phyloP scores from a whole-genome alignment of 2,888 invertebrate genomes.

The Carabus problematicus region DNA sequence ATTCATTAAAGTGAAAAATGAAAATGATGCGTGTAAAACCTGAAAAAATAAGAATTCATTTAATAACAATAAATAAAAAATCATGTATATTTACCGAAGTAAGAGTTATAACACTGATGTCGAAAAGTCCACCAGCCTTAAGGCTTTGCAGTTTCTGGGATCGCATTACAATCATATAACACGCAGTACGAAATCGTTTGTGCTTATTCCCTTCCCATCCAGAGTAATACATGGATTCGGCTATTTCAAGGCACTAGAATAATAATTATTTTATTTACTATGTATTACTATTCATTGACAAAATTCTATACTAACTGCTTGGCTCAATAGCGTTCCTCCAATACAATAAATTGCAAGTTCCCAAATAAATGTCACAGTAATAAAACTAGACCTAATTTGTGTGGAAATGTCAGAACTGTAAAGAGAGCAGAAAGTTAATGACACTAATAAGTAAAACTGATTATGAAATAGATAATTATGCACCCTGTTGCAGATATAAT shows the following conservation, averaged over 20 bases:
- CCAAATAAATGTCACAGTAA: conserved; percentile 16
- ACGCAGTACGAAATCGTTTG: conserved; percentile 19
- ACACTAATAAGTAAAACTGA: not conserved
- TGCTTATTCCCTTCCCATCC: conserved; percentile 21
- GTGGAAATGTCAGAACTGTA: conserved; percentile 15
- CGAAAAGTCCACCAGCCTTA: conserved; percentile 22
- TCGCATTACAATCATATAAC: conserved; percentile 23
- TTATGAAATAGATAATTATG: not conserved
- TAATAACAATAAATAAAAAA: not conserved
- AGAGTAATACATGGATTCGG: conserved; percentile 26
- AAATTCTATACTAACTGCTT: conserved; percentile 21
- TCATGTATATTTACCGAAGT: conserved; percentile 16
- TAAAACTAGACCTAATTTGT: conserved; percentile 18
- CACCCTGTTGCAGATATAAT: conserved; percentile 30
- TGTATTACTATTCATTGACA: not conserved
- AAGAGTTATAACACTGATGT: conserved; percentile 22
- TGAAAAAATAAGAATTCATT: not conserved
- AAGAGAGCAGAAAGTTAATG: not conserved
- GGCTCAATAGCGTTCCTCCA: conserved; percentile 22
- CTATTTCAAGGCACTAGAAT: conserved; percentile 18
- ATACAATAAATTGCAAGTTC: conserved; percentile 31
- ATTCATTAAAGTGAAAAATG: conserved; percentile 32
- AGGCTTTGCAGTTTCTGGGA: conserved; percentile 25
- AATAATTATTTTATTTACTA: not conserved
- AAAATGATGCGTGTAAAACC: conserved; percentile 26